Evolutionary conservation across 2,888 invertebrate species (phyloP).

Genomic region (Ctena decussata): DNA sequence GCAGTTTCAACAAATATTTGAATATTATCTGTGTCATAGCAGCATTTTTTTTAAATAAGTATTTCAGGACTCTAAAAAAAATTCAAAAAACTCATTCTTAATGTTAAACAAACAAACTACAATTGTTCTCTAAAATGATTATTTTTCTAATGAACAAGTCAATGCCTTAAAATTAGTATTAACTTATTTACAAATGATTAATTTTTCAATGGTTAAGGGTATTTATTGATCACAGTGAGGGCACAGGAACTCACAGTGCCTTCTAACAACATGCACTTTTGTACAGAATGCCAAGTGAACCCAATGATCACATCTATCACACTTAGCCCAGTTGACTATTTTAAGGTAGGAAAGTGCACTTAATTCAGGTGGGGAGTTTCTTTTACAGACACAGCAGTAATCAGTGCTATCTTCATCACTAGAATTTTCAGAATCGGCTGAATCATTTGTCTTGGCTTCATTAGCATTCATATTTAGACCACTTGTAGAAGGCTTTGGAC

Average conservation of each 20-base stretch:
- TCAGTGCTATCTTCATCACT: background rate
- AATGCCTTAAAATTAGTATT: too few species aligned
- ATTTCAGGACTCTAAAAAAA: too few species aligned
- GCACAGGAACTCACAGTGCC: background rate
- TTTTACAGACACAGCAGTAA: background rate
- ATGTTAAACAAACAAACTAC: too few species aligned
- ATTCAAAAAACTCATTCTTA: too few species aligned
- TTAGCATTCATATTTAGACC: background rate
- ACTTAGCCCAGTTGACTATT: background rate
- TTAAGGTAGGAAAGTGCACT: background rate
- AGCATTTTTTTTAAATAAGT: too few species aligned
- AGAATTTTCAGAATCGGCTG: too few species aligned
- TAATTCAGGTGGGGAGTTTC: background rate
- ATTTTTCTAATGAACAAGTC: too few species aligned
- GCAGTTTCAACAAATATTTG: too few species aligned
- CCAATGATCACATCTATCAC: slow-evolving; percentile 10
- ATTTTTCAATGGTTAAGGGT: too few species aligned
- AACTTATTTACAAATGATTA: too few species aligned
- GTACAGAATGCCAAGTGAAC: background rate
- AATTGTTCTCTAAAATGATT: too few species aligned
- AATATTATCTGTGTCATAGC: too few species aligned
- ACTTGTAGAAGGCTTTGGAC: background rate
- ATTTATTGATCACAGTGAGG: slow-evolving; percentile 17
- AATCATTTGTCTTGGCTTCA: background rate
- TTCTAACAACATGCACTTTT: background rate